These are phyloP conservation scores for Calidris pugnax DNA, from an alignment of 2,113 vertebrate species.

Conservation along the genomic window DNA sequence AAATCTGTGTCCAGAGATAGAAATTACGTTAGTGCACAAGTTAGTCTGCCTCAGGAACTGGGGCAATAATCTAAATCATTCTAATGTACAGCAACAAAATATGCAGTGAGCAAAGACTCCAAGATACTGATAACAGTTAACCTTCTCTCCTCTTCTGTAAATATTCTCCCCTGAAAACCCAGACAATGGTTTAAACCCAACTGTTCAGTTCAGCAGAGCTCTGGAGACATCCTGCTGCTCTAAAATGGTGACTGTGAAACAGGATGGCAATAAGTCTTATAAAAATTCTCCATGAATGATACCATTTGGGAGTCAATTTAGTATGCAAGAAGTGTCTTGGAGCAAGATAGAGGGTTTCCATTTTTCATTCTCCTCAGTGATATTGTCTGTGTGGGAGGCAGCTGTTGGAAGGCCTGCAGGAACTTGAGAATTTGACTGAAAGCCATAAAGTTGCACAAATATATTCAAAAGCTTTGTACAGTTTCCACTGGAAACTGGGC, in stretches of 20 bases:
- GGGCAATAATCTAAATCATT: background rate
- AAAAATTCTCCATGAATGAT: background rate
- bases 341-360: background rate
- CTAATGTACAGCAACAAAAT: background rate
- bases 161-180: background rate
- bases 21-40: background rate
- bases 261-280: background rate
- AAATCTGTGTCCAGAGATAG: background rate
- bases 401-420: background rate
- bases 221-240: background rate
- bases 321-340: background rate
- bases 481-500: background rate
- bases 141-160: background rate
- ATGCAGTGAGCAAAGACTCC: background rate
- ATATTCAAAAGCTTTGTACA: background rate
- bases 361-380: background rate
- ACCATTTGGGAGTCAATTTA: background rate
- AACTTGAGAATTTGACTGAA: conserved; percentile 32
- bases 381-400: conserved; percentile 28
- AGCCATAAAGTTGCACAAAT: background rate
- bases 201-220: background rate
- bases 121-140: background rate
- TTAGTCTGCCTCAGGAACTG: background rate
- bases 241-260: background rate
- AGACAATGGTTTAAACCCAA: background rate